These are phyloP conservation scores for Bovichtus diacanthus DNA, from an alignment of 2,797 vertebrate genomes.

Conservation along the genomic window DNA sequence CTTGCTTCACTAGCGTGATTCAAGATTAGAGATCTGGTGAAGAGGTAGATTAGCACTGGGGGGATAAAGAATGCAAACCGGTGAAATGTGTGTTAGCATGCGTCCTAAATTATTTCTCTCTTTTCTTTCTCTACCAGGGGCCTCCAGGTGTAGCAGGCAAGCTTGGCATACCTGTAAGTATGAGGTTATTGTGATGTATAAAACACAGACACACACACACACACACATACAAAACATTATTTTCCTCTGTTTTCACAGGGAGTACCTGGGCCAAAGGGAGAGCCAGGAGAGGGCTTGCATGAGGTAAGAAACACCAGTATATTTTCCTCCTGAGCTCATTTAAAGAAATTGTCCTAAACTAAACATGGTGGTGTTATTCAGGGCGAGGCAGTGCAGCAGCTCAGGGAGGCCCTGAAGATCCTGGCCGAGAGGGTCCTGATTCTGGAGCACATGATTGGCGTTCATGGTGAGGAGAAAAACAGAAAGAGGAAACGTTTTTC, in stretches of 20 bases:
- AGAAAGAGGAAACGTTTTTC: not conserved
- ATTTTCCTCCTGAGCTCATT: conserved; percentile 5
- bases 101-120: conserved; percentile 16
- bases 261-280: conserved; percentile 89
- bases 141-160: conserved; percentile 83
- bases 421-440: conserved; percentile 96
- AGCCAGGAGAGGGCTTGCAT: conserved; percentile 87
- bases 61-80: conserved; percentile 28
- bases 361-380: conserved; percentile 60
- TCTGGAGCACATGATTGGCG: conserved; percentile 97
- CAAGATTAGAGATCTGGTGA: conserved; percentile 56
- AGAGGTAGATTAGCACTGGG: conserved; percentile 52
- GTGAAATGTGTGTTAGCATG: conserved; percentile 14
- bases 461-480: conserved; percentile 90
- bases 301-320: conserved; percentile 82
- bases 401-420: conserved; percentile 97
- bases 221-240: conserved; percentile 7
- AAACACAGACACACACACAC: conserved; percentile 16
- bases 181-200: conserved; percentile 5
- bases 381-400: conserved; percentile 93
- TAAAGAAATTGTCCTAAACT: conserved; percentile 15
- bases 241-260: conserved; percentile 79
- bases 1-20: conserved; percentile 60
- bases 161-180: conserved; percentile 89
- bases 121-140: conserved; percentile 83